Conservation (phyloP, 1,140 invertebrate species). For the Drosophila repleta region DNA sequence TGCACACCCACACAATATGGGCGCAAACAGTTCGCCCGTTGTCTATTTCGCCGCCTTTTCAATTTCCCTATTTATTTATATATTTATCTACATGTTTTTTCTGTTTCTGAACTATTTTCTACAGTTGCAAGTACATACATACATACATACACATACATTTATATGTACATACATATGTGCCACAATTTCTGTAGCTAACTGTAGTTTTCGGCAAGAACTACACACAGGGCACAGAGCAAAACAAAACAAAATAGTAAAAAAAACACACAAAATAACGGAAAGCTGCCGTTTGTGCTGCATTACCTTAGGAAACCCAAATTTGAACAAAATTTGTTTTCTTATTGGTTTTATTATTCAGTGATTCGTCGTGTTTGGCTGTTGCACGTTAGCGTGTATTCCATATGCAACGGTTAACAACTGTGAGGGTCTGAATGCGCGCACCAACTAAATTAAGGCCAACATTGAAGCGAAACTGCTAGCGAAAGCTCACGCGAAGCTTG, state of each 20-base stretch:
- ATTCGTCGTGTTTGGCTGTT: conserved; percentile 19
- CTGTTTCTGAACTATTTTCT: not conserved
- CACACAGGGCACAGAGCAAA: no score
- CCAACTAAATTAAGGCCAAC: conserved; percentile 75
- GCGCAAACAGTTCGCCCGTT: conserved; percentile 9
- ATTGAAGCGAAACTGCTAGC: conserved; percentile 48
- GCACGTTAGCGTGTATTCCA: conserved; percentile 15
- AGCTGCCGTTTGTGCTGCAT: not conserved
- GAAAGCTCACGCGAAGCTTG: conserved; percentile 61
- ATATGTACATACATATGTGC: not conserved
- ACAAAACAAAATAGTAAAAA: no score
- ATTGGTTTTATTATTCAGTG: not conserved
- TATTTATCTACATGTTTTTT: conserved; percentile 13
- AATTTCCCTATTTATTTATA: conserved; percentile 26
- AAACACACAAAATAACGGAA: not conserved
- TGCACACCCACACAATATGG: not conserved
- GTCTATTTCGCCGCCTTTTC: conserved; percentile 5
- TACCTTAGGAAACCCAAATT: not conserved
- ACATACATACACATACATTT: not conserved
- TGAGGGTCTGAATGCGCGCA: conserved; percentile 63
- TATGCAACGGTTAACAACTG: conserved; percentile 32
- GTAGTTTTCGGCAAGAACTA: not conserved
- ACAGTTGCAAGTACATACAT: conserved; percentile 6
- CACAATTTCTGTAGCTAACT: conserved; percentile 25
- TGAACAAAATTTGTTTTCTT: conserved; percentile 1